A percentile compares a stretch with the other conserved stretches of the same genome.
These are phyloP conservation scores for Peromyscus aztecus DNA, from an alignment of 2,797 vertebrate genomes.

Conservation along the genomic window DNA sequence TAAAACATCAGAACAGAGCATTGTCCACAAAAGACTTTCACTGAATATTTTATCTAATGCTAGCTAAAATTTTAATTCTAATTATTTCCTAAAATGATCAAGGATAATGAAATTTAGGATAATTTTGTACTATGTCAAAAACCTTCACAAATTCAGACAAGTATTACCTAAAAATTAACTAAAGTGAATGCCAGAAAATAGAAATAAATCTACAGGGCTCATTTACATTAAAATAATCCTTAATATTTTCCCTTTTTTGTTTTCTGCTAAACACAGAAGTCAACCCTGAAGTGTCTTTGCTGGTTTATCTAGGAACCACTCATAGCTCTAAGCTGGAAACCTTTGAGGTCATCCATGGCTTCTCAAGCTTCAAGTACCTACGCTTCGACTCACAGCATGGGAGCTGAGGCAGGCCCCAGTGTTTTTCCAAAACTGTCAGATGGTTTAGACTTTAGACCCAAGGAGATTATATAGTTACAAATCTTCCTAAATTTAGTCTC, in stretches of 20 bases:
- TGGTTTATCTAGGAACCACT: neutral
- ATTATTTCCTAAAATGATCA: constrained; percentile 60
- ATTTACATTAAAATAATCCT: constrained; percentile 53
- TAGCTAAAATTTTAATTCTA: constrained; percentile 42
- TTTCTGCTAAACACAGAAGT: constrained; percentile 37
- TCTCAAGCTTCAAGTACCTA: neutral
- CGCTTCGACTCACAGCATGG: neutral
- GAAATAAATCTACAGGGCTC: neutral
- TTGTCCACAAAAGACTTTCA: neutral
- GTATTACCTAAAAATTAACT: neutral
- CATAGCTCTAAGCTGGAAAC: neutral
- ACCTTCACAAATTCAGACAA: constrained; percentile 16
- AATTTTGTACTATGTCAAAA: neutral
- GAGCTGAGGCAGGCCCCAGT: neutral
- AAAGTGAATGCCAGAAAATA: neutral
- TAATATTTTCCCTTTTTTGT: constrained; percentile 35
- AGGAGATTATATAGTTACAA: neutral
- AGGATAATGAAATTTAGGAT: constrained; percentile 33
- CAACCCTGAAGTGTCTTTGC: neutral
- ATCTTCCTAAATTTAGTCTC: constrained; percentile 14
- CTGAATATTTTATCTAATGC: constrained; percentile 38
- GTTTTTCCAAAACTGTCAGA: constrained; percentile 44
- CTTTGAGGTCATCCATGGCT: neutral
- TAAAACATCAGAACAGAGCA: constrained; percentile 25
- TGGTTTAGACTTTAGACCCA: neutral